Percentiles rank a stretch among this genome's conserved stretches.
Conservation (phyloP, 2,888 invertebrate genomes). For the Euproctis similis region DNA sequence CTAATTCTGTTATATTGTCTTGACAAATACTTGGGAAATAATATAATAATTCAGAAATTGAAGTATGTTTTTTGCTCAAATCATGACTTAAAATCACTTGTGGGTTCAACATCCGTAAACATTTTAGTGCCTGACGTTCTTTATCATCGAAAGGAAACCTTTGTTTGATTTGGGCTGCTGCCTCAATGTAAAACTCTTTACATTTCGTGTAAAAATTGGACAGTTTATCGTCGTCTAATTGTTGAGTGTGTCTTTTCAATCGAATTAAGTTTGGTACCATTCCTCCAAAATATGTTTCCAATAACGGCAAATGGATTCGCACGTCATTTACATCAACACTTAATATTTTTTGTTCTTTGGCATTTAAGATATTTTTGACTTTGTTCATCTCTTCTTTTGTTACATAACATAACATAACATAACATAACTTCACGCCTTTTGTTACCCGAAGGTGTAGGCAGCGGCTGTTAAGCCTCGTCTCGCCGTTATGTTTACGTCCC, state of each 20-base stretch:
- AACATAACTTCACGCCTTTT: no score
- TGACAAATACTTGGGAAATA: slow-evolving; percentile 9
- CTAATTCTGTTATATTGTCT: slow-evolving; percentile 10
- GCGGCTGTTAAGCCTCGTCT: no score
- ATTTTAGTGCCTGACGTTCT: slow-evolving; percentile 5
- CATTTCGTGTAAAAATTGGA: neutral
- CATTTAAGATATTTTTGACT: neutral
- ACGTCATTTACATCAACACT: neutral
- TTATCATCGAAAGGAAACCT: slow-evolving; percentile 9
- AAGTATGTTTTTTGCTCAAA: neutral
- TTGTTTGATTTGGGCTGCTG: slow-evolving; percentile 6
- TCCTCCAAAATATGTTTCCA: neutral
- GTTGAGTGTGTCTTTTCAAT: slow-evolving; percentile 2
- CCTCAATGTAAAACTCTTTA: slow-evolving; percentile 7
- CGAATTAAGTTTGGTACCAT: slow-evolving; percentile 1
- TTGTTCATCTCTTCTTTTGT: neutral
- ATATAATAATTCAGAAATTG: neutral
- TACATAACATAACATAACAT: no score
- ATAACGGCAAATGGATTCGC: neutral
- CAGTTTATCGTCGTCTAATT: neutral
- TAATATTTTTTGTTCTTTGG: slow-evolving; percentile 1
- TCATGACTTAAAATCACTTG: neutral
- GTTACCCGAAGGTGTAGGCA: no score
- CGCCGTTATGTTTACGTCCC: no score
- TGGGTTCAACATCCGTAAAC: slow-evolving; percentile 7